Base-by-base conservation (phyloP, 2,113 vertebrate genomes). In the Bufo bufo region DNA sequence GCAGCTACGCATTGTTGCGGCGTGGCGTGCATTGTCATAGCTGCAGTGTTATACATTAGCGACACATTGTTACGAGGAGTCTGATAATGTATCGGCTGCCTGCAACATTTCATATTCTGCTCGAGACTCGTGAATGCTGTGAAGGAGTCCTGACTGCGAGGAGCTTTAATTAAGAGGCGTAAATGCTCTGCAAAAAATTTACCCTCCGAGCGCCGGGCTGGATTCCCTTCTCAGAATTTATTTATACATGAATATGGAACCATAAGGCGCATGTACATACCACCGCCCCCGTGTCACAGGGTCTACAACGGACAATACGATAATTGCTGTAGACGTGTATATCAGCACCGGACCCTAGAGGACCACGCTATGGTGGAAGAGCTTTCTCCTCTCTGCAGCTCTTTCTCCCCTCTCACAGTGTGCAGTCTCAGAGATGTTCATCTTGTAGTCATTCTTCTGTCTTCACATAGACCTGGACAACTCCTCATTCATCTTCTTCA, bases 41-140 rank as follows among this genome's bases (percentile, higher is more conserved):
- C 69, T 14, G 63, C 82, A 16, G 63, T 19, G 63, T 71, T 23
- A 33, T 50, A 71, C 49, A 71, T 33, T 59, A 61, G 23, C 58
- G 9, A 13, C 45, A 6, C 52, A 85, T 75, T 74, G 84, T 75
- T 77, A 12, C 72, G 50, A 16, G 3, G 16, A 52, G 54, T n/a
- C 61, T 50, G 50, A 86, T 61, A 85, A 85, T 85, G 84, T 59
- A 56, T 74, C 66, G 49, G 52, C 80, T 49, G 56, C 58, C 16
- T 19, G 58, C 20, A 19, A 61, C 33, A 11, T 33, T 45, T 65
- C 56, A 45, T 50, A 52, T 54, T 82, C 80, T 49, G 5, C 43
- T 82, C 45, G 43, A 65, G 43, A n/a, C 49, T 50, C 47, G 4
- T n/a, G 43, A n/a, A 63, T n/a, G 45, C 33, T 3, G 80, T 19